These are phyloP conservation scores for Megalops atlanticus DNA, from an alignment of 2,113 vertebrate genomes.

Conservation along the genomic window DNA sequence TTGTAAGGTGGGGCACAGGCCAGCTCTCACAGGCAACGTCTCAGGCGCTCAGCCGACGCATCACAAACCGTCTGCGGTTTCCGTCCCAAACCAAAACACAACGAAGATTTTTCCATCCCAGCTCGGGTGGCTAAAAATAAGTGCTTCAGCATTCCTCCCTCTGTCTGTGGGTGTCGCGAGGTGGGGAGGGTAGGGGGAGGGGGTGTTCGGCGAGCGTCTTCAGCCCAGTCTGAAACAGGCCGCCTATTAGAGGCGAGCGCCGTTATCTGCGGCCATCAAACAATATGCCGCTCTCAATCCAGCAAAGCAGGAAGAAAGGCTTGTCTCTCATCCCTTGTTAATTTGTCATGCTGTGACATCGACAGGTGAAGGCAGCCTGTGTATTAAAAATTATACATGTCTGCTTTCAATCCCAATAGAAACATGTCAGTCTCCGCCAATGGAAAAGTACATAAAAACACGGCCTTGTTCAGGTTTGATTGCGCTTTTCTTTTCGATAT, in stretches of 20 bases:
- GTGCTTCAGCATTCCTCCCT: background rate
- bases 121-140: background rate
- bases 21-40: background rate
- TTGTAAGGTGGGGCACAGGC: background rate
- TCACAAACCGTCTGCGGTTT: conserved; percentile 3
- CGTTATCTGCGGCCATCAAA: background rate
- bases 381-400: no score
- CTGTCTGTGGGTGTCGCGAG: background rate
- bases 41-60: background rate
- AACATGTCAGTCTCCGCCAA: no score
- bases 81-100: background rate
- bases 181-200: background rate
- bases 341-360: background rate
- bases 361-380: background rate
- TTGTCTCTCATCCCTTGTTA: background rate
- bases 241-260: background rate
- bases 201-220: background rate
- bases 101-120: conserved; percentile 2
- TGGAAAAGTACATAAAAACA: no score
- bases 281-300: background rate
- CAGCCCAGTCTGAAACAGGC: background rate
- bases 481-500: no score
- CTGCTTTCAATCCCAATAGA: no score
- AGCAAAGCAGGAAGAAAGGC: background rate
- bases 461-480: no score